Evolutionary conservation across 2,888 invertebrate genomes (phyloP), one percentile per base, ranked within the genome.

Genomic region (Ichneumoninae sp.): DNA sequence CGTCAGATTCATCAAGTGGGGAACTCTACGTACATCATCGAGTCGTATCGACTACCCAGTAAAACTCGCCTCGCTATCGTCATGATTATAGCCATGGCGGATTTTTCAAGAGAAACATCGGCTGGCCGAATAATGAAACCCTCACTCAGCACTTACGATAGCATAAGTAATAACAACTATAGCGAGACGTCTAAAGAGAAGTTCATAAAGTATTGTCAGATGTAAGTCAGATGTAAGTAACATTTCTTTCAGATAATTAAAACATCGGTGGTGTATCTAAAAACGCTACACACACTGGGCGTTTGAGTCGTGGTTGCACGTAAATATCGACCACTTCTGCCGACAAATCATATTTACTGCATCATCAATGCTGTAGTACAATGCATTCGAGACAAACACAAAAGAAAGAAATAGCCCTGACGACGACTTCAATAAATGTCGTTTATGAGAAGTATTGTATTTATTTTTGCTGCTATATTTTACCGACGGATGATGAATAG

Each of bases 51-150:
- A 62, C 78, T 92, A 19, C 89, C 90, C 3, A 68, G 77, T 1
- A 90, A 87, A 54, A 87, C 82, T 33, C 89, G 89, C 0, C 84
- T 84, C 1, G 87, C 84, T 16, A 57, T 92, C 13, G 89, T 89
- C 36, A 77, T 91, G 69, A 65, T 91, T 5, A 84, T 91, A 2
- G 71, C 87, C 0, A 85, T 90, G 40, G 85, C 91, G 0, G 91
- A 89, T 66, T 78, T 85, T 70, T 88, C 91, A 4, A 85, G 84
- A 0, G 90, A 87, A 81, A 84, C 91, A 5, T 91, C 91, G 3
- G 92, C 92, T 40, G 92, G 91, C 16, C 89, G 90, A 79, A 71
- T 92, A 78, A 82, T 90, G 8, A 87, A 89, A 26, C 69, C 91
- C 10, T 91, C 92, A 0, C 77, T 91, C n/a, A 30, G 75, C n/a